These are phyloP conservation scores for Leptonema lineaticorne DNA, from an alignment of 1,140 invertebrate species.

Conservation along the genomic window DNA sequence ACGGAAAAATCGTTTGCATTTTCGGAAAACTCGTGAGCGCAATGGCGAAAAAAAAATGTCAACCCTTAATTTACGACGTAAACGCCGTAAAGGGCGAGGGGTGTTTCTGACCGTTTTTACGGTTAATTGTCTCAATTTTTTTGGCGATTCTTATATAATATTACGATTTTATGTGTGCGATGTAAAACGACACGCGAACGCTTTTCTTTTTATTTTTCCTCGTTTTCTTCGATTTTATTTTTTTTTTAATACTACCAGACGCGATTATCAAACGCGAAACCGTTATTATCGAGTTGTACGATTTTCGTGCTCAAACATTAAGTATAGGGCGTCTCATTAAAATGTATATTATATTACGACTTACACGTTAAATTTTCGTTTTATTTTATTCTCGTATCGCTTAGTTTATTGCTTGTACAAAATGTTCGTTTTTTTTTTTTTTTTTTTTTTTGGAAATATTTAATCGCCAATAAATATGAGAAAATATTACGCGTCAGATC, in stretches of 20 bases:
- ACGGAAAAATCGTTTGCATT: no score
- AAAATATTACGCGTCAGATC: no score
- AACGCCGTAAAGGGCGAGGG: not conserved
- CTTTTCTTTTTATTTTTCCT: no score
- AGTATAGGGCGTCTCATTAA: not conserved
- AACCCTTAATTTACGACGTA: not conserved
- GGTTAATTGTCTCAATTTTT: constrained; percentile 2
- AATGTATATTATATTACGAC: not conserved
- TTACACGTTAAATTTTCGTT: not conserved
- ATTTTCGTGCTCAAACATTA: not conserved
- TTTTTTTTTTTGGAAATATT: no score
- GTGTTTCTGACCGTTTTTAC: not conserved
- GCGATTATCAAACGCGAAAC: not conserved
- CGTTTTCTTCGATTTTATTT: no score
- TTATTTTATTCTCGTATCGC: no score
- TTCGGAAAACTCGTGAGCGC: no score
- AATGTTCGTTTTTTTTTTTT: no score
- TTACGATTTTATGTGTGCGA: no score
- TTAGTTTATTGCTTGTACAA: no score
- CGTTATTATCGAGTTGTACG: not conserved
- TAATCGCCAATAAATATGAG: no score
- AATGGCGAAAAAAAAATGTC: not conserved
- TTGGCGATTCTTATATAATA: not conserved
- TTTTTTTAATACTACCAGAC: not conserved
- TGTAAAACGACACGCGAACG: not conserved